Base-by-base conservation (phyloP, 2,888 invertebrate species). In the Chouioia cunea region DNA sequence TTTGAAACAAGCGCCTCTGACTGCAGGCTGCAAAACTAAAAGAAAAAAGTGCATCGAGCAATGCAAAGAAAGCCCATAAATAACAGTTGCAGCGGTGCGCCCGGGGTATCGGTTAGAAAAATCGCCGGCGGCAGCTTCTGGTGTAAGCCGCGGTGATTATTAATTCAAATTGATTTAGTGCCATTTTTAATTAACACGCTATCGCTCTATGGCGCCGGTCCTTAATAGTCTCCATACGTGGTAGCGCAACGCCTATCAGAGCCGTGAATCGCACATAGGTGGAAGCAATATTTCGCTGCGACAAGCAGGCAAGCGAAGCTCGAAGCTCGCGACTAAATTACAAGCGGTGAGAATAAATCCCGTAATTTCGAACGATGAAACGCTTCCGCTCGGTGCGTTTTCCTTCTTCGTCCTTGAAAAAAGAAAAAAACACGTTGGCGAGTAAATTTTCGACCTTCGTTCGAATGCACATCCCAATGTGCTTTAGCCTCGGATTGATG, bases 341-440 rank as follows among this genome's bases (percentile, higher is more conserved):
- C 54, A 62, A 62, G 27, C 54, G 60, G 54, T 46, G 54, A 44
- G 48, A 16, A 69, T 69, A 74, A 73, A 70, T 73, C 73, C 65
- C 65, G 69, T 68, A 71, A 70, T 71, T 74, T 65, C 27, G 58
- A 48, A 63, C 54, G 65, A 73, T 73, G 67, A 66, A 73, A 66
- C 66, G 70, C 70, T 74, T 74, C 74, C 74, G 66, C 59, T 54
- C 60, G 10, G 22, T 44, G 8, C 22, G 10, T 22, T 4, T 46
- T 14, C 22, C 12, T 22, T 36, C 8, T 15, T 3, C 16, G 8
- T 16, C 20, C 6, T 27, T 27, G 4, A 27, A 27, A 6, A 27
- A 6, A 27, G 27, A 3, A n/a, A n/a, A n/a, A n/a, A n/a, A n/a
- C n/a, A n/a, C 43, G 20, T 56, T 15, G 27, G 16, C 44, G 56